phyloP scores from a whole-genome alignment of 2,113 vertebrate genomes.

The Oenanthe melanoleuca region DNA sequence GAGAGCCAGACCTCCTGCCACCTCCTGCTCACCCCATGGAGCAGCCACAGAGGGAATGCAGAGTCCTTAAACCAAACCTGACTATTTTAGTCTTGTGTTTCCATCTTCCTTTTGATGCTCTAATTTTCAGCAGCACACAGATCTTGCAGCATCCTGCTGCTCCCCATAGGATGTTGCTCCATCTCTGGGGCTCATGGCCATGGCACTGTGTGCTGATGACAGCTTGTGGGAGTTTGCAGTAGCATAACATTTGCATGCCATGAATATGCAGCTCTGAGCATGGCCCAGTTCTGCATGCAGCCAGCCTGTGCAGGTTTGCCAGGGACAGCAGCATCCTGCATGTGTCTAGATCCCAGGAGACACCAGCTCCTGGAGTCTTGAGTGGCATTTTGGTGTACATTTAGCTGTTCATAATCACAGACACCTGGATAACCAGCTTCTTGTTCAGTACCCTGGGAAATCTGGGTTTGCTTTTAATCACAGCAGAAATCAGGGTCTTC shows the following conservation, averaged over 20 bases:
- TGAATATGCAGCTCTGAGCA: constrained; percentile 53
- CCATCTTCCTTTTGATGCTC: constrained; percentile 8
- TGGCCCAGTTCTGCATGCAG: constrained; percentile 47
- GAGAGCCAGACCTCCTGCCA: not conserved
- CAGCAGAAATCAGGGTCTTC: not conserved
- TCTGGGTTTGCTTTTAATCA: not conserved
- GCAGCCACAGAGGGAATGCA: not conserved
- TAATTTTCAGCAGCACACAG: not conserved
- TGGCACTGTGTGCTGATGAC: not conserved
- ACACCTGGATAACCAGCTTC: not conserved
- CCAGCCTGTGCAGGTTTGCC: not conserved
- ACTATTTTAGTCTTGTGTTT: constrained; percentile 5
- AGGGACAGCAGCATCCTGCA: not conserved
- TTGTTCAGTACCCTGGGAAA: not conserved
- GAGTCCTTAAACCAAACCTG: not conserved
- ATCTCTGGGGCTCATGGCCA: constrained; percentile 22
- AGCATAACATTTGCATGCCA: constrained; percentile 51
- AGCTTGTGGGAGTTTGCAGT: constrained; percentile 47
- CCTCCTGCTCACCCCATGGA: not conserved
- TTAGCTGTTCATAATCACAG: not conserved
- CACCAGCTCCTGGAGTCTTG: not conserved
- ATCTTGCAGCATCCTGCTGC: not conserved
- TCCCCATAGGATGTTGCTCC: constrained; percentile 4
- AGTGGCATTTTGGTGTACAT: not conserved
- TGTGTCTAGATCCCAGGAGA: not conserved